phyloP scores from a whole-genome alignment of 2,113 vertebrate species.

The Perca schrenkii region DNA sequence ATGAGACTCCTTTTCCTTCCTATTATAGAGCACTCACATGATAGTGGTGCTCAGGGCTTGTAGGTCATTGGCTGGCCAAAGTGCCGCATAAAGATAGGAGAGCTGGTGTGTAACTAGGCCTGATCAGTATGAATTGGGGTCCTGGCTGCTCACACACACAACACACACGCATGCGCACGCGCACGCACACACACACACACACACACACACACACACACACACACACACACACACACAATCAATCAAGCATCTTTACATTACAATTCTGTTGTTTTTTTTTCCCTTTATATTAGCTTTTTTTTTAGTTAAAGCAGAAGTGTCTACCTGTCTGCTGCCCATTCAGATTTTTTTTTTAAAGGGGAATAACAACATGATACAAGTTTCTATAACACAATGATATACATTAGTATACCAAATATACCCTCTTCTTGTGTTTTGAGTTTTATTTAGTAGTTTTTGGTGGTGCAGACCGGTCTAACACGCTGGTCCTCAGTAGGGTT shows the following conservation, averaged over 20 bases:
- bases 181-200: no score
- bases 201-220: no score
- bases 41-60: constrained; percentile 32
- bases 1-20: constrained; percentile 54
- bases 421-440: background rate
- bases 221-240: no score
- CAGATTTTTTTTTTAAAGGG: background rate
- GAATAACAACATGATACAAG: background rate
- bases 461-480: background rate
- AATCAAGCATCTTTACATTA: no score
- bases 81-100: constrained; percentile 47
- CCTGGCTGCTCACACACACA: background rate
- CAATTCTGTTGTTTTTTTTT: background rate
- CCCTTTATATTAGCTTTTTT: no score
- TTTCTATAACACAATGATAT: background rate
- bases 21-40: constrained; percentile 47
- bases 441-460: background rate
- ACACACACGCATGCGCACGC: no score
- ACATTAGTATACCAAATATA: background rate
- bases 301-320: no score
- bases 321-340: no score
- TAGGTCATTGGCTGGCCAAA: constrained; percentile 45
- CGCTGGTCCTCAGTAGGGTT: background rate
- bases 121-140: constrained; percentile 48
- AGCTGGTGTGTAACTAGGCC: constrained; percentile 38